Conservation (phyloP, 2,888 invertebrate species). For the Nomada ferruginata region DNA sequence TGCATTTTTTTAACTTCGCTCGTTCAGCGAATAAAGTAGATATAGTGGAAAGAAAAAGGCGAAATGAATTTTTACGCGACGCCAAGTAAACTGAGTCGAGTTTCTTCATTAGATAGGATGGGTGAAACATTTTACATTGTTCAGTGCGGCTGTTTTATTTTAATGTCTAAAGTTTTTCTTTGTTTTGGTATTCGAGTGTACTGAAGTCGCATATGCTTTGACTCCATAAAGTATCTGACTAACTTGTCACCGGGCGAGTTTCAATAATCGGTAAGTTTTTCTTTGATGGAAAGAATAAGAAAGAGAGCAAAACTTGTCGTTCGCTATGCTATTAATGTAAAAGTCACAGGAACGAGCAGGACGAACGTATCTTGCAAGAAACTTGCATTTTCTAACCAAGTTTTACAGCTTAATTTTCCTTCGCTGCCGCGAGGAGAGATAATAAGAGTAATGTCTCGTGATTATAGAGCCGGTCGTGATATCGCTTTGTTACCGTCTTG, state of each 20-base stretch:
- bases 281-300: too few relatives aligned
- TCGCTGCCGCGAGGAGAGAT: slow-evolving; percentile 69
- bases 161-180: slow-evolving; percentile 38
- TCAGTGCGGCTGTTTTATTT: slow-evolving; percentile 28
- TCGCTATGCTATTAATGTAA: slow-evolving; percentile 13
- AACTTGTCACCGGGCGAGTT: too few relatives aligned
- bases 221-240: too few relatives aligned
- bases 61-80: neutral
- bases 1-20: neutral
- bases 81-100: neutral
- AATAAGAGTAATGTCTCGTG: slow-evolving; percentile 77
- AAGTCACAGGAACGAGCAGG: slow-evolving; percentile 42
- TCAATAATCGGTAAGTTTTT: too few relatives aligned
- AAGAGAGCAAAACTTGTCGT: too few relatives aligned
- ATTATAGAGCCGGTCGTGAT: slow-evolving; percentile 73
- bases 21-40: neutral
- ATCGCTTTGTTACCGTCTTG: slow-evolving; percentile 72
- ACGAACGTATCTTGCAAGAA: slow-evolving; percentile 34
- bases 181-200: slow-evolving; percentile 1
- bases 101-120: slow-evolving; percentile 14
- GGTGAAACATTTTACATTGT: slow-evolving; percentile 34
- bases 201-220: neutral
- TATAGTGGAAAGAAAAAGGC: neutral
- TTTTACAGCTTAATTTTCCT: slow-evolving; percentile 75
- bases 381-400: slow-evolving; percentile 63